Conservation (phyloP, 2,888 invertebrate genomes). For the Drosophila neoperkinsi region DNA sequence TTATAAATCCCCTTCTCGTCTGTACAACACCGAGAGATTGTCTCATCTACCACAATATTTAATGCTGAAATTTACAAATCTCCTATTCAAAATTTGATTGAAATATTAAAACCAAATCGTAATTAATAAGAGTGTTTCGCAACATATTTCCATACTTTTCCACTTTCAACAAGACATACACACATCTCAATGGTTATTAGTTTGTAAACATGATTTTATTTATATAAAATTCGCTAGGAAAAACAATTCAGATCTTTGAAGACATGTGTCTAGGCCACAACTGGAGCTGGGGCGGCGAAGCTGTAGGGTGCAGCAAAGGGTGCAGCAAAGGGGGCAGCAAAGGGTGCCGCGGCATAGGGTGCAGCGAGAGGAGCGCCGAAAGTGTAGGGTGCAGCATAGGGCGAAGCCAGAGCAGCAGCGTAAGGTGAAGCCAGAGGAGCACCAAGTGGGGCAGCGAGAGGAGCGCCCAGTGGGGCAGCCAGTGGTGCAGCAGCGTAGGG, state of each 20-base stretch:
- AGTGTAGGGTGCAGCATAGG: constrained; percentile 32
- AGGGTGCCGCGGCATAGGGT: constrained; percentile 36
- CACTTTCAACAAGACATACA: background rate
- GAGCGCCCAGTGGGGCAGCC: constrained; percentile 29
- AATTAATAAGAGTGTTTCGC: background rate
- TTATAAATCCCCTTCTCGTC: background rate
- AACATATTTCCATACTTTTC: background rate
- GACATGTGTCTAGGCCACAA: constrained; percentile 51
- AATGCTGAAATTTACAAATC: background rate
- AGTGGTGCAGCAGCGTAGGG: constrained; percentile 48
- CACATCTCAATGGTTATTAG: background rate
- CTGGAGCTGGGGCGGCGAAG: constrained; percentile 62
- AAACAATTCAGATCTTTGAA: constrained; percentile 9
- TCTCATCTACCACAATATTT: background rate
- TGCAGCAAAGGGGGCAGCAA: constrained; percentile 44
- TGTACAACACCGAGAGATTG: background rate
- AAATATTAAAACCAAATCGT: background rate
- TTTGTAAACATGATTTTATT: constrained; percentile 44
- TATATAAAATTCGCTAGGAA: constrained; percentile 33
- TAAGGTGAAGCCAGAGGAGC: constrained; percentile 54
- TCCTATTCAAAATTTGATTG: background rate
- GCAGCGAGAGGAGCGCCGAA: constrained; percentile 44
- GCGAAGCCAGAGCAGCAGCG: constrained; percentile 53
- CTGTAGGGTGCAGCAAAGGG: constrained; percentile 58
- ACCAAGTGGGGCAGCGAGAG: constrained; percentile 38